A percentile compares a stretch with the other conserved stretches of the same genome.
Evolutionary conservation across 2,113 vertebrate species (phyloP).

Genomic region (Astatoreochromis straeleni): DNA sequence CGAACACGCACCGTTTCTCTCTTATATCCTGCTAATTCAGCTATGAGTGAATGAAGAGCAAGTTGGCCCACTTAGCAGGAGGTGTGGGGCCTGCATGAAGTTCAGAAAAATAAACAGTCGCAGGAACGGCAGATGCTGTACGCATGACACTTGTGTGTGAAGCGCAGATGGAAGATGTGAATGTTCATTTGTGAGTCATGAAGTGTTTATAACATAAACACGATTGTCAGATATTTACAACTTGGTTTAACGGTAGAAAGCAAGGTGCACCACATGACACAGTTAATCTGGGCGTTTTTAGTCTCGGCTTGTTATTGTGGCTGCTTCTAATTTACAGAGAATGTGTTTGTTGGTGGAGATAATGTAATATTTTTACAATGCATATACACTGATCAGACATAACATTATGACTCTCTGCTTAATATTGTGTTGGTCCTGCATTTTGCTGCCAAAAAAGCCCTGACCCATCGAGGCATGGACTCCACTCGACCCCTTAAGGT

Average conservation of each 20-base stretch:
- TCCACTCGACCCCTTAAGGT: background rate
- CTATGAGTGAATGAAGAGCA: background rate
- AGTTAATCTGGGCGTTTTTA: background rate
- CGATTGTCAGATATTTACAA: background rate
- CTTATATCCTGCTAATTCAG: slow-evolving; percentile 27
- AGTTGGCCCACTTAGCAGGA: slow-evolving; percentile 28
- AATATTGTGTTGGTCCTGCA: background rate
- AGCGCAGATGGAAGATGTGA: background rate
- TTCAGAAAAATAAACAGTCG: background rate
- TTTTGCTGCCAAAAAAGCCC: background rate
- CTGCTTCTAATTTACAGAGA: background rate
- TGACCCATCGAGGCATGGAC: background rate
- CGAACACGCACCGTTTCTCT: background rate
- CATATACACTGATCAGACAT: background rate
- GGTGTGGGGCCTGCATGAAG: background rate
- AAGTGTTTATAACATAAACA: background rate
- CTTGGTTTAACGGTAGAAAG: background rate
- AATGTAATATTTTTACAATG: background rate
- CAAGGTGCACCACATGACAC: background rate
- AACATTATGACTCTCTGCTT: background rate
- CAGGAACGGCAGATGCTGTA: background rate
- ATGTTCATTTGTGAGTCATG: background rate
- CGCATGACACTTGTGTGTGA: background rate
- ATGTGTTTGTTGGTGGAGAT: background rate
- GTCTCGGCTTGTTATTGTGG: background rate